Evolutionary conservation across 2,888 invertebrate species (phyloP), one percentile per base, ranked within the genome.

Genomic region (Anodontia alba): DNA sequence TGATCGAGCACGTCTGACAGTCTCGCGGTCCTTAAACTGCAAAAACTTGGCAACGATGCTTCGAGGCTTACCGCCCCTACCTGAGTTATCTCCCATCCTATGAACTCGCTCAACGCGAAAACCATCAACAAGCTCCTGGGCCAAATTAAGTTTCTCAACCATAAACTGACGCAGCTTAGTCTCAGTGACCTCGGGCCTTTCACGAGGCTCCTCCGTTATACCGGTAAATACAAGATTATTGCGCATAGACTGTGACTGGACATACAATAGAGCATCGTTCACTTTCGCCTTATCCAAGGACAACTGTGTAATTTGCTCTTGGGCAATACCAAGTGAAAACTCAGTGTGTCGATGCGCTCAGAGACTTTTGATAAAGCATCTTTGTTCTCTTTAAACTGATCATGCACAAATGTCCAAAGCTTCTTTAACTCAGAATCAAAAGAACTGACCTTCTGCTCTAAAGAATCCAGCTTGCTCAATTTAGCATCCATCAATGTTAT

Each of bases 401-500:
- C n/a, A n/a, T n/a, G n/a, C n/a, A n/a, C n/a, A n/a, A n/a, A n/a
- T 49, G 49, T 49, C 49, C 49, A 49, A 15, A 49, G 20, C 20
- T 49, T 49, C 20, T 49, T 49, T 3, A 49, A 20, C 12, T 49
- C 49, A 49, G 49, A 49, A 49, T 49, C 49, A 49, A 49, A 49
- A 20, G 33, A 29, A 66, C 73, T 66, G n/a, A 73, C 73, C 73
- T 73, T 73, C 29, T 31, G 12, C 33, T 73, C 73, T 12, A 73
- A 31, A 26, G 33, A 29, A 31, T 73, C 73, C 26, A 73, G 31
- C 29, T 62, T 66, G 31, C 31, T 49, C 36, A 73, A 29, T n/a
- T 46, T 38, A 33, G 42, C 46, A 42, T 73, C 73, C 73, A 49
- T 49, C 8, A 49, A 10, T 3, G 49, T 5, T 5, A 49, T 49